Base-by-base conservation (phyloP, 2,797 vertebrate species). In the Halcyon leucocephala region DNA sequence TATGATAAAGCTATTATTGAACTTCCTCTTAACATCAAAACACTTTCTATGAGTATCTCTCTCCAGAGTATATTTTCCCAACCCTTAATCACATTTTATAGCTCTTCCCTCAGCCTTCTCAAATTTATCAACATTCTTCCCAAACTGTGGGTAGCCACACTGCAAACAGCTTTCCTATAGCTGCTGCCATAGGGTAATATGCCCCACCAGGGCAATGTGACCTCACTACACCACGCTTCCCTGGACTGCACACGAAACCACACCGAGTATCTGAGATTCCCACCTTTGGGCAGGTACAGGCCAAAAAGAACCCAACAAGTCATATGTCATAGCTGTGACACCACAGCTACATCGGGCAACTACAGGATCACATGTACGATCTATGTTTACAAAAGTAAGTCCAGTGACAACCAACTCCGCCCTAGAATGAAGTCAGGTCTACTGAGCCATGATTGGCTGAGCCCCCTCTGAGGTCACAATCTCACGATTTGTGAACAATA, bases 401-500 rank as follows among this genome's bases (percentile, higher is more conserved):
- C 60, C 57, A 28, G 42, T 39, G 33, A 37, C 86, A 93, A 70
- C 46, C 29, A 39, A 7, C 9, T 42, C 55, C 6, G 1, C n/a
- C 21, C 20, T 54, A 29, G 82, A 83, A 71, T 4, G n/a, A 66
- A n/a, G 44, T 25, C 49, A 58, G 49, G 31, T 39, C 61, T 89
- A 21, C 83, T 17, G 31, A 54, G 25, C 39, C 17, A 29, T 29
- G 72, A 55, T 51, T 94, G 89, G 52, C 42, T 37, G 80, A 61
- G 41, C 10, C 22, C 9, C 7, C 60, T 69, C 83, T 95, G 96
- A 97, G 39, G 44, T 96, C 97, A 97, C 77, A 97, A 67, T 92
- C 49, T 60, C 46, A 26, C 0, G 3, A 12, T 74, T 82, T 44
- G 64, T 81, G 51, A 88, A 51, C 48, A 82, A 19, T 10, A 61